phyloP scores from a whole-genome alignment of 2,113 vertebrate genomes.

The Cephalopholis sonnerati region DNA sequence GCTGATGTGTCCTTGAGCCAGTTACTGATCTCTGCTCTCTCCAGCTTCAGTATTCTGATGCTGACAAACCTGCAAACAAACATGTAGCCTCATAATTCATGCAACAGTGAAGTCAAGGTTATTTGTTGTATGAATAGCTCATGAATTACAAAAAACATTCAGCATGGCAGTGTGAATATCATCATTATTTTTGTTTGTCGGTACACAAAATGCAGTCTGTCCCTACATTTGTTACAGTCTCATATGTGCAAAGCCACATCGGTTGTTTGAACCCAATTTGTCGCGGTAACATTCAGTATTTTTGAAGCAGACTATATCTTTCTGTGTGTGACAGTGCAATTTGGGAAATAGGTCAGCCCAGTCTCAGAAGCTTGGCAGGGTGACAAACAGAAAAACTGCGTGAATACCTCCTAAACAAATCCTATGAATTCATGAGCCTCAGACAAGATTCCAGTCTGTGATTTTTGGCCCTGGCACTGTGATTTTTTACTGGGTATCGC shows the following conservation, averaged over 20 bases:
- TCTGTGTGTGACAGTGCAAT: slow-evolving; percentile 55
- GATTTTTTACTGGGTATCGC: slow-evolving; percentile 73
- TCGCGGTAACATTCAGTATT: slow-evolving; percentile 27
- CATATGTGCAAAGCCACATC: slow-evolving; percentile 12
- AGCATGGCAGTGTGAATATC: neutral
- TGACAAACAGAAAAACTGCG: slow-evolving; percentile 63
- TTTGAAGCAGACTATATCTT: slow-evolving; percentile 23
- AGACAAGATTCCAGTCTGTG: slow-evolving; percentile 81
- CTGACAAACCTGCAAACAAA: neutral
- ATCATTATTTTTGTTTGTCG: neutral
- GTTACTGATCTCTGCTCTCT: neutral
- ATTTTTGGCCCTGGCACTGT: slow-evolving; percentile 79
- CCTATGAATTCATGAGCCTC: slow-evolving; percentile 69
- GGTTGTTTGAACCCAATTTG: slow-evolving; percentile 43
- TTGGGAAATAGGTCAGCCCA: slow-evolving; percentile 66
- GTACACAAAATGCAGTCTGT: neutral
- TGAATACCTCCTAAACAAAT: slow-evolving; percentile 74
- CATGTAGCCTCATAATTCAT: neutral
- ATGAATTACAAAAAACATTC: neutral
- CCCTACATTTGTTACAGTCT: neutral
- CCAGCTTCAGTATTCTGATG: neutral
- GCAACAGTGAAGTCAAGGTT: neutral
- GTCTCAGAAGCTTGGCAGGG: slow-evolving; percentile 48
- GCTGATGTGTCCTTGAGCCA: neutral
- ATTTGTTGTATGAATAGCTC: neutral